Conservation (phyloP, 2,888 invertebrate genomes). For the Aphodius sticticus region DNA sequence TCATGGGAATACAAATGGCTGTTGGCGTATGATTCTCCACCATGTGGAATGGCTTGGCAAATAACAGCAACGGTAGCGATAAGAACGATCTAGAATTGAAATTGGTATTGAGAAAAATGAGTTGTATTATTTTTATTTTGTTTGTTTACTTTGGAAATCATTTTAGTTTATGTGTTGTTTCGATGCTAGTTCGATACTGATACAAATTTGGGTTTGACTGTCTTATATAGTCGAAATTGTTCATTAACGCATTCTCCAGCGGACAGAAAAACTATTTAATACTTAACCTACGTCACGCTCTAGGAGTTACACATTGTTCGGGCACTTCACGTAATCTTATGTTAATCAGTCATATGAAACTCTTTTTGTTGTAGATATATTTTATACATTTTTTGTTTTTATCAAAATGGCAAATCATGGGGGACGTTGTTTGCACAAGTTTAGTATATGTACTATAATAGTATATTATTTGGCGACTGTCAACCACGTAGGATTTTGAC, state of each 20-base stretch:
- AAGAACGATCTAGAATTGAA: conserved; percentile 12
- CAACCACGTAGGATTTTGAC: too few species aligned
- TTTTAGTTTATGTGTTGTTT: not conserved
- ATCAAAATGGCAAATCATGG: too few species aligned
- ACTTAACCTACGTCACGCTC: conserved; percentile 13
- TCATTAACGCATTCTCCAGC: conserved; percentile 11
- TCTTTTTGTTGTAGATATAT: not conserved
- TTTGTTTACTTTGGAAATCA: conserved; percentile 14
- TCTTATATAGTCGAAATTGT: conserved; percentile 15
- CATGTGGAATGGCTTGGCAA: conserved; percentile 10
- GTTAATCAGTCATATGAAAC: not conserved
- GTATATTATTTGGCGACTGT: too few species aligned
- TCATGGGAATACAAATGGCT: conserved; percentile 22
- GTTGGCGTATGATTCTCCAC: conserved; percentile 28
- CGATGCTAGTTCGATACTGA: conserved; percentile 11
- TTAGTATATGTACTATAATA: too few species aligned
- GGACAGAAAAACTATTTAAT: conserved; percentile 8
- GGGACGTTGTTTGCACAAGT: too few species aligned
- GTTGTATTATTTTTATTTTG: not conserved
- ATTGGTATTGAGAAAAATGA: not conserved
- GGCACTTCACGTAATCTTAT: not conserved
- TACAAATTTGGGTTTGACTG: not conserved
- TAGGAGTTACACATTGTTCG: not conserved
- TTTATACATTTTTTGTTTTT: not conserved
- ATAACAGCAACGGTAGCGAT: conserved; percentile 12